Evolutionary conservation across 2,797 vertebrate species (phyloP).

Genomic region (Loriculus beryllinus): DNA sequence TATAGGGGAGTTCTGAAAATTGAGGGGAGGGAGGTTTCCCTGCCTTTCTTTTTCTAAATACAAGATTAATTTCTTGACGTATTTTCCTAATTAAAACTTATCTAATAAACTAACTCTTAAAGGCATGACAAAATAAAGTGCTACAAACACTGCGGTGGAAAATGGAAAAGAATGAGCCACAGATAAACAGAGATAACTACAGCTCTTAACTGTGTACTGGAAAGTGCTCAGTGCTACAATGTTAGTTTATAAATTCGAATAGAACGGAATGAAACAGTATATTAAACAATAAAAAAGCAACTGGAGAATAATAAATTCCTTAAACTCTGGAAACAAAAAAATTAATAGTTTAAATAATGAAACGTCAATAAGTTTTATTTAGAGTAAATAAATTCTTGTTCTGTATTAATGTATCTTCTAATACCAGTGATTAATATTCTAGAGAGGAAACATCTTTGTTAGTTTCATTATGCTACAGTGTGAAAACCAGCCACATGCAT

Average conservation of each 20-base stretch:
- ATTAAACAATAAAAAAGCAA: neutral
- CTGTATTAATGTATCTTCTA: neutral
- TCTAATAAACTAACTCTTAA: neutral
- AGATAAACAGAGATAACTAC: conserved; percentile 39
- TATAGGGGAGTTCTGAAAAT: neutral
- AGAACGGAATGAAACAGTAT: neutral
- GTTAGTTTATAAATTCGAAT: neutral
- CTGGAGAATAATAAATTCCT: neutral
- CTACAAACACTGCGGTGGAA: neutral
- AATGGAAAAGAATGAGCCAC: neutral
- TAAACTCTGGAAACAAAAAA: neutral
- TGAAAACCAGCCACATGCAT: neutral
- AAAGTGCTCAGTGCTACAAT: neutral
- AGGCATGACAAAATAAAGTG: neutral
- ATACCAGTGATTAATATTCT: neutral
- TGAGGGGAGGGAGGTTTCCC: neutral
- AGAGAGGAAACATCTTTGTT: neutral
- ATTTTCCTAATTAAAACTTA: neutral
- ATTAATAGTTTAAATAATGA: neutral
- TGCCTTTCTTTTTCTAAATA: neutral
- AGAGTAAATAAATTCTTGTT: neutral
- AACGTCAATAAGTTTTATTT: neutral
- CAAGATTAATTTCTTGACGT: neutral
- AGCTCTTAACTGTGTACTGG: neutral
- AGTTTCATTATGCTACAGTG: neutral